A percentile compares a stretch with the other conserved stretches of the same genome.
These are phyloP conservation scores for Melanotaenia parkinsoni DNA, from an alignment of 2,797 vertebrate species.

Conservation along the genomic window DNA sequence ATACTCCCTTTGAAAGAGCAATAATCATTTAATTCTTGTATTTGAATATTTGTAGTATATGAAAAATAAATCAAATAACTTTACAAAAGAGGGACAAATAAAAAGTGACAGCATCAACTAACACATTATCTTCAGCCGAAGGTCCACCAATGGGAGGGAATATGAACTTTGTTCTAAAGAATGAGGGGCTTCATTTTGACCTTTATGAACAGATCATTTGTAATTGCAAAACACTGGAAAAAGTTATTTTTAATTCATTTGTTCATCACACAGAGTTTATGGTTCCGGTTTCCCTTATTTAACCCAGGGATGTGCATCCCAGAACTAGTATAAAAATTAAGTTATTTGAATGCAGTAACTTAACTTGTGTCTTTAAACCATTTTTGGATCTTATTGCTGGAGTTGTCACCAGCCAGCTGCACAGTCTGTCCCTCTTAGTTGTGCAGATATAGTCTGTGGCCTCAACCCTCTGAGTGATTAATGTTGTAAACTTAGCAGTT, in stretches of 20 bases:
- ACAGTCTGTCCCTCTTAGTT: background rate
- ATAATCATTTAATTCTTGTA: background rate
- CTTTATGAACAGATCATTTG: background rate
- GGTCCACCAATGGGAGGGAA: background rate
- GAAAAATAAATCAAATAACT: background rate
- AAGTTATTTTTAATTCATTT: background rate
- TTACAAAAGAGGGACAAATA: background rate
- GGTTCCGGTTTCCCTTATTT: background rate
- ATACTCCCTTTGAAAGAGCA: background rate
- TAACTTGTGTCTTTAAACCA: background rate
- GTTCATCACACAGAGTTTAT: background rate
- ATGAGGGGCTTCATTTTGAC: background rate
- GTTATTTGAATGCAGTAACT: background rate
- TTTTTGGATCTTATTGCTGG: background rate
- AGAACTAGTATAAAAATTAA: background rate
- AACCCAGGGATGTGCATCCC: background rate
- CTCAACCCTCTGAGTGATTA: conserved; percentile 2
- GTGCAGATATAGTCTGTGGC: background rate
- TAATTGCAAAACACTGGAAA: background rate
- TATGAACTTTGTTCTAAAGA: background rate
- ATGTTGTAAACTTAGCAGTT: conserved; percentile 16
- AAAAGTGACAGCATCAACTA: background rate
- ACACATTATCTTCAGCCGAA: background rate
- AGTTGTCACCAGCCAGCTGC: no score
- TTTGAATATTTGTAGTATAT: background rate